Percentiles rank a stretch among this genome's conserved stretches.
Evolutionary conservation across 2,888 invertebrate genomes (phyloP).

Genomic region (Sinohyriopsis cumingii): DNA sequence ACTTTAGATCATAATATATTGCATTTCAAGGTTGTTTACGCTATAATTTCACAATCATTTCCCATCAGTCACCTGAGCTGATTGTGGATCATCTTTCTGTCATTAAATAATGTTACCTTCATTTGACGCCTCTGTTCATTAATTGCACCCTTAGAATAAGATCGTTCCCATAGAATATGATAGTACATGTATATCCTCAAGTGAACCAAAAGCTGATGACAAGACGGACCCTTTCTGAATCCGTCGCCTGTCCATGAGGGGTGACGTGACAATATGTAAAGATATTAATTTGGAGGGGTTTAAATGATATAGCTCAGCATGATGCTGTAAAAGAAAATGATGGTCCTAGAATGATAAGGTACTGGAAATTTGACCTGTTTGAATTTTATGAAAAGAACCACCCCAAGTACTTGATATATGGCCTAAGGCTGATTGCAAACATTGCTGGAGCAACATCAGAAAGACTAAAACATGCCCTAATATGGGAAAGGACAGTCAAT

Average conservation of each 20-base stretch:
- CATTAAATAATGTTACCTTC: too few relatives aligned
- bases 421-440: conserved; percentile 9
- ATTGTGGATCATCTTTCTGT: too few relatives aligned
- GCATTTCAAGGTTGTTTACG: conserved; percentile 4
- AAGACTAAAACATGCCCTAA: conserved; percentile 5
- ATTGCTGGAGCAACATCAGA: conserved; percentile 11
- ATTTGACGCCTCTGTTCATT: too few relatives aligned
- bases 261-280: too few relatives aligned
- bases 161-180: too few relatives aligned
- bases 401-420: conserved; percentile 11
- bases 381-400: conserved; percentile 15
- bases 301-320: conserved; percentile 11
- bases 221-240: too few relatives aligned
- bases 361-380: conserved; percentile 12
- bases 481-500: conserved; percentile 16
- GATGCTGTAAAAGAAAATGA: conserved; percentile 22
- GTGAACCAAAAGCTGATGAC: too few relatives aligned
- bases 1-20: conserved; percentile 2
- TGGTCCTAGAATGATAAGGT: conserved; percentile 13
- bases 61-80: too few relatives aligned
- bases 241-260: too few relatives aligned
- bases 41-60: too few relatives aligned
- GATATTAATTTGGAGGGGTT: conserved; percentile 7
- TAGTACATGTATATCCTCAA: too few relatives aligned
- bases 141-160: too few relatives aligned